phyloP scores from a whole-genome alignment of 2,888 invertebrate species.

The Eretmocerus hayati region DNA sequence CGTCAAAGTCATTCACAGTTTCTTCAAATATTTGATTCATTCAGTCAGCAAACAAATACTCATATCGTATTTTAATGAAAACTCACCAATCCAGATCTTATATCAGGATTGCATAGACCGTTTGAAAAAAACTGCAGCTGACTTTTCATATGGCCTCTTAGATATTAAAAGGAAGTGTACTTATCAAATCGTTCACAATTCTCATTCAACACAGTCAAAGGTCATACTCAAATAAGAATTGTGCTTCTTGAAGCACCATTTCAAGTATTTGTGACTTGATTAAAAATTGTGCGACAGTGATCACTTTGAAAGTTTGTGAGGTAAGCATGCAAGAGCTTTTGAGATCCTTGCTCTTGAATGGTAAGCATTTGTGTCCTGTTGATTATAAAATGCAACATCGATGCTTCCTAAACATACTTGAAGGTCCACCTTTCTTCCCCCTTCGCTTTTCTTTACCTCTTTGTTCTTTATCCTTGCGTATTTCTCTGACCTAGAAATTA shows the following conservation, averaged over 20 bases:
- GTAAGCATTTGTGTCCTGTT: too few relatives aligned
- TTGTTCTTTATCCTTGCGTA: constrained; percentile 87
- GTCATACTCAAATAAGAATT: constrained; percentile 27
- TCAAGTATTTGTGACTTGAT: constrained; percentile 30
- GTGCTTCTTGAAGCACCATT: constrained; percentile 28
- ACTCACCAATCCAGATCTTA: too few relatives aligned
- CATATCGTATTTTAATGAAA: too few relatives aligned
- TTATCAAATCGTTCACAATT: too few relatives aligned
- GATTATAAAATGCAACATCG: constrained; percentile 44
- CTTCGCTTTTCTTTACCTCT: constrained; percentile 66
- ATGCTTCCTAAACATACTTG: constrained; percentile 39
- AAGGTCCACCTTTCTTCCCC: constrained; percentile 41
- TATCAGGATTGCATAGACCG: too few relatives aligned
- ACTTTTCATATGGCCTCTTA: too few relatives aligned
- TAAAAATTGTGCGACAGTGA: constrained; percentile 36
- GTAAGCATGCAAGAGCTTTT: constrained; percentile 40
- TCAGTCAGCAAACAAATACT: too few relatives aligned
- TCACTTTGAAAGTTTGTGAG: constrained; percentile 35
- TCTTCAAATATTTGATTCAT: too few relatives aligned
- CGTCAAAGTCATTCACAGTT: too few relatives aligned
- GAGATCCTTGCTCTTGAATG: constrained; percentile 35
- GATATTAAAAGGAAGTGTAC: too few relatives aligned
- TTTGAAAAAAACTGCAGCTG: too few relatives aligned
- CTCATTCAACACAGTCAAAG: too few relatives aligned
- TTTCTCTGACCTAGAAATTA: constrained; percentile 61